Evolutionary conservation across 2,113 vertebrate genomes (phyloP).

Genomic region (Psittacus erithacus): DNA sequence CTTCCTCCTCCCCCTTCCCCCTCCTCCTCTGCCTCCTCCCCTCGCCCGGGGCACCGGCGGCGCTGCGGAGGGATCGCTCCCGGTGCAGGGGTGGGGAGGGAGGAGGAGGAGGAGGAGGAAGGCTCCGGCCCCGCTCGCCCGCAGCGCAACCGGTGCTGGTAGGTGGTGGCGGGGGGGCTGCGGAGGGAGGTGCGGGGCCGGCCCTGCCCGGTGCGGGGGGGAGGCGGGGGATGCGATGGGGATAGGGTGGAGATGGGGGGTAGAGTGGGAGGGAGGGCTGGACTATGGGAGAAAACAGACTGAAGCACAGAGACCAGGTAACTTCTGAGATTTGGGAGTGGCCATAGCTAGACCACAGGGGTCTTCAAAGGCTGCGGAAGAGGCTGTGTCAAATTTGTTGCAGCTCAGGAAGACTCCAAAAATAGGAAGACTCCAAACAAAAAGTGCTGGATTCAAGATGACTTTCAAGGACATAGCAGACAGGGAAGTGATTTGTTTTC

Average conservation of each 20-base stretch:
- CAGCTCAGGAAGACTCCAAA: neutral
- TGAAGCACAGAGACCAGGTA: neutral
- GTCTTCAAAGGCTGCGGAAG: neutral
- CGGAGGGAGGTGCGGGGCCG: too few relatives aligned
- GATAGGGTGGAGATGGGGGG: too few relatives aligned
- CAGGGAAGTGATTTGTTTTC: neutral
- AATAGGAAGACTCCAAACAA: neutral
- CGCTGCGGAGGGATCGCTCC: neutral
- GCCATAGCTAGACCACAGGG: neutral
- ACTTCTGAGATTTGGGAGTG: neutral
- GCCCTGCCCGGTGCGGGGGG: too few relatives aligned
- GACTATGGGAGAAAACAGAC: neutral
- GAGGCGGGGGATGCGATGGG: too few relatives aligned
- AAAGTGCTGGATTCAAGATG: neutral
- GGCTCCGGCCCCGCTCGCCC: neutral
- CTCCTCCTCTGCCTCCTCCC: conserved; percentile 2
- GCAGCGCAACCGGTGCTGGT: too few relatives aligned
- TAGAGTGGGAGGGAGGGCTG: neutral
- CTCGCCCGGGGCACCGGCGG: neutral
- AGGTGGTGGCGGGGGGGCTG: too few relatives aligned
- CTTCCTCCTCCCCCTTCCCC: neutral
- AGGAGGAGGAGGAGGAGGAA: neutral
- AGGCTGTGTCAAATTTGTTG: neutral
- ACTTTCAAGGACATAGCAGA: neutral
- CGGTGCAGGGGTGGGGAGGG: neutral